Percentiles rank a stretch among this genome's conserved stretches.
phyloP scores from a whole-genome alignment of 2,113 vertebrate species.

The Gambusia holbrooki region DNA sequence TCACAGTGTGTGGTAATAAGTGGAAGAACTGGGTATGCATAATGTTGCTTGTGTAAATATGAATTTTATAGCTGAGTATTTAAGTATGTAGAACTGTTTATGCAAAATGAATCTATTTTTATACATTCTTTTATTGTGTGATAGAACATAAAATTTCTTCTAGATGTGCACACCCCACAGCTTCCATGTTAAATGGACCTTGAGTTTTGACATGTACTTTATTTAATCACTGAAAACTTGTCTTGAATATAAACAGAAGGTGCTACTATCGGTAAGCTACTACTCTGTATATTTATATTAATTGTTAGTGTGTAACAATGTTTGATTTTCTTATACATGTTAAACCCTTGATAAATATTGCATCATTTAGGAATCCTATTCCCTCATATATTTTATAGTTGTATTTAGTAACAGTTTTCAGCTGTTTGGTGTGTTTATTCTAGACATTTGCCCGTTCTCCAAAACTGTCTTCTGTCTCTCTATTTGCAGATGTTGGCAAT shows the following conservation, averaged over 20 bases:
- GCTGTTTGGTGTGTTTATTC: constrained; percentile 11
- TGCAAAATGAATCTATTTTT: constrained; percentile 74
- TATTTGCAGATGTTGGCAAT: not conserved
- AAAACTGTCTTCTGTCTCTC: constrained; percentile 4
- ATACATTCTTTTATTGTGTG: constrained; percentile 59
- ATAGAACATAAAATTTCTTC: constrained; percentile 6
- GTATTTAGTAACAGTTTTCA: constrained; percentile 7
- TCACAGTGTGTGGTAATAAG: constrained; percentile 16
- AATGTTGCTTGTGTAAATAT: constrained; percentile 57
- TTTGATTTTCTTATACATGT: not conserved
- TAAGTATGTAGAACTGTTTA: constrained; percentile 30
- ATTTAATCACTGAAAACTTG: constrained; percentile 59
- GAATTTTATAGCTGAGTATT: constrained; percentile 54
- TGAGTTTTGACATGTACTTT: constrained; percentile 35
- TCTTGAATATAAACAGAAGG: constrained; percentile 61
- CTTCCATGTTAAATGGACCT: constrained; percentile 14
- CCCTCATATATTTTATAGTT: not conserved
- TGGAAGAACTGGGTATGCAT: constrained; percentile 15
- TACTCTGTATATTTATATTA: constrained; percentile 46
- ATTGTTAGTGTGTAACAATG: not conserved
- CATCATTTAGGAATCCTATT: constrained; percentile 6
- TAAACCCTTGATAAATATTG: not conserved
- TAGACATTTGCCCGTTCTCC: not conserved
- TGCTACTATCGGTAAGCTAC: constrained; percentile 72
- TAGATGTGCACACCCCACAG: constrained; percentile 20